phyloP scores from a whole-genome alignment of 2,797 vertebrate species.

The Tokudaia muenninki region DNA sequence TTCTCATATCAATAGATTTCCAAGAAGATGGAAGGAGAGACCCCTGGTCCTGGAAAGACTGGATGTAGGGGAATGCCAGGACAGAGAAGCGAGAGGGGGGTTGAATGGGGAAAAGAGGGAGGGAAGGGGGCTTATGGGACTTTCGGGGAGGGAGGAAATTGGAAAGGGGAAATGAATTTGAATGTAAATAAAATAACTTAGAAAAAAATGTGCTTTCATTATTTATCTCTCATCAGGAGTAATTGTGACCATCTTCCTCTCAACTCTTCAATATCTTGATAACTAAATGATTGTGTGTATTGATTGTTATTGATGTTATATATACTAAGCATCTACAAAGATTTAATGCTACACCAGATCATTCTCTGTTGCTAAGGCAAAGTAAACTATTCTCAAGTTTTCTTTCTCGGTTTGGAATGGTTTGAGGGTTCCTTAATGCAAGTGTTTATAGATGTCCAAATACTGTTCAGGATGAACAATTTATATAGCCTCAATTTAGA shows the following conservation, averaged over 20 bases:
- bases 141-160: too few relatives aligned
- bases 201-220: too few relatives aligned
- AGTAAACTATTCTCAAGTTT: background rate
- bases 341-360: background rate
- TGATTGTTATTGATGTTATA: background rate
- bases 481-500: conserved; percentile 50
- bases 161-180: too few relatives aligned
- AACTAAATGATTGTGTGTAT: background rate
- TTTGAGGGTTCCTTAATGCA: background rate
- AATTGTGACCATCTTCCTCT: background rate
- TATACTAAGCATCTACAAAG: background rate
- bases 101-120: too few relatives aligned
- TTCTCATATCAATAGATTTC: too few relatives aligned
- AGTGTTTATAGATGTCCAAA: background rate
- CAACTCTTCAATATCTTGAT: background rate
- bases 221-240: too few relatives aligned
- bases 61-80: too few relatives aligned
- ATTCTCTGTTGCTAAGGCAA: background rate
- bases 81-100: too few relatives aligned
- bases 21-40: too few relatives aligned
- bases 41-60: too few relatives aligned
- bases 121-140: too few relatives aligned
- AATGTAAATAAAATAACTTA: too few relatives aligned
- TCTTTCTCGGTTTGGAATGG: conserved; percentile 24
- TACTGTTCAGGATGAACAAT: background rate